These are phyloP conservation scores for Nibea albiflora DNA, from an alignment of 2,113 vertebrate species.

Conservation along the genomic window DNA sequence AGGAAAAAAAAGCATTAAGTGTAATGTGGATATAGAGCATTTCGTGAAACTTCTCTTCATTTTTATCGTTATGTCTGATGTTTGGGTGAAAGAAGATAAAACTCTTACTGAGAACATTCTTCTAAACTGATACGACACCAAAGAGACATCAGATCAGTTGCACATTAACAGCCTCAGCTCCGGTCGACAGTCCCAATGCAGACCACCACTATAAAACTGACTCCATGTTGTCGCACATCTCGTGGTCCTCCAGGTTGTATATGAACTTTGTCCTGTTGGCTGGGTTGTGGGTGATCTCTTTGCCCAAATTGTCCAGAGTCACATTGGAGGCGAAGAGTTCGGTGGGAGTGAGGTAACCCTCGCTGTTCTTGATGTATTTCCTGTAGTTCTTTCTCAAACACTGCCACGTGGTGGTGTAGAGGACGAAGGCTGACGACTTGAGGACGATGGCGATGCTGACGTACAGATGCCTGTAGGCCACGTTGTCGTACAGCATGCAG, in stretches of 20 bases:
- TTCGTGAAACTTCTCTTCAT: slow-evolving; percentile 36
- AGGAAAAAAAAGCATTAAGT: slow-evolving; percentile 4
- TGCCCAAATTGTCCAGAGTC: slow-evolving; percentile 83
- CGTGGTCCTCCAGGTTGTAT: slow-evolving; percentile 83
- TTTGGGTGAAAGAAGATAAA: slow-evolving; percentile 41
- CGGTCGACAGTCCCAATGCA: slow-evolving; percentile 21
- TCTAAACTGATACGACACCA: slow-evolving; percentile 30
- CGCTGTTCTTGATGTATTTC: slow-evolving; percentile 83
- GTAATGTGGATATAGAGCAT: slow-evolving; percentile 18
- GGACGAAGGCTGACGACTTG: slow-evolving; percentile 81
- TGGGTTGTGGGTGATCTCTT: slow-evolving; percentile 77
- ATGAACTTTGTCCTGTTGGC: slow-evolving; percentile 84
- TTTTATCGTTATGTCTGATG: slow-evolving; percentile 12
- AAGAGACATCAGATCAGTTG: slow-evolving; percentile 44
- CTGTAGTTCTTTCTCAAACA: slow-evolving; percentile 83
- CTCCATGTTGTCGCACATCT: slow-evolving; percentile 83
- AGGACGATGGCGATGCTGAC: slow-evolving; percentile 85
- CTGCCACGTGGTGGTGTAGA: slow-evolving; percentile 84
- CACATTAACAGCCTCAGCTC: slow-evolving; percentile 27
- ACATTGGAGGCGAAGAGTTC: slow-evolving; percentile 83
- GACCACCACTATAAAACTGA: slow-evolving; percentile 80
- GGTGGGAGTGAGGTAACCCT: slow-evolving; percentile 82
- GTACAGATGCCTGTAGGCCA: slow-evolving; percentile 84
- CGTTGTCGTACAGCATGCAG: slow-evolving; percentile 85
- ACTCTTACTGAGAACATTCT: slow-evolving; percentile 45